Evolutionary conservation across 2,113 vertebrate genomes (phyloP), one percentile per base, ranked within the genome.

Genomic region (Rynchops niger): DNA sequence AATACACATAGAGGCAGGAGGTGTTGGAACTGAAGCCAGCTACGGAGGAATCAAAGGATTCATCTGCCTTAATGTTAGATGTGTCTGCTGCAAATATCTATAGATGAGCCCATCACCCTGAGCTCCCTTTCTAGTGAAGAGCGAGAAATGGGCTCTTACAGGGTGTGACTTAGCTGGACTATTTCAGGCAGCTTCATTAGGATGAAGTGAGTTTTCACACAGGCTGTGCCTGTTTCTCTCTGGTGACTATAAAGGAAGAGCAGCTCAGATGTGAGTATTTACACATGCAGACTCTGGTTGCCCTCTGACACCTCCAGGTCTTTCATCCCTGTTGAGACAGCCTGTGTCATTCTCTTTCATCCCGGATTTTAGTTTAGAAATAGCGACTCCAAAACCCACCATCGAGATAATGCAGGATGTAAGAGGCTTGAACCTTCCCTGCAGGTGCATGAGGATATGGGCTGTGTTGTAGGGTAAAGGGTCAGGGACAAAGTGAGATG

Each of bases 21-120:
- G 50, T 70, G 79, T 9, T 95, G 59, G 58, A 96, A 59, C 71
- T 62, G 47, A 73, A 70, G 38, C 58, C 70, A 85, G 26, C 58
- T 80, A 52, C 42, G 20, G 50, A 90, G 38, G 50, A 95, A 95
- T 96, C 86, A 96, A 94, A 96, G 71, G 66, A 84, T 91, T 82
- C 25, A 30, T 73, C 74, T 92, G 34, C 85, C 87, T 93, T 93
- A 87, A 85, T 73, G 63, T 92, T 79, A 58, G 85, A 38, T 70
- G 50, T 47, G 85, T 94, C 78, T 59, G 79, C 61, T 94, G 71
- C 74, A 88, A 87, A 82, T 93, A 65, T 43, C 78, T 80, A 12
- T 21, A 82, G 93, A 91, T 65, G 34, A 96, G 43, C n/a, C 50
- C 49, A 58, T 70, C 82, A 87, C 62, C 70, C 61, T 27, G 49